These are phyloP conservation scores for Therioaphis trifolii DNA, from an alignment of 2,888 invertebrate genomes.

Conservation along the genomic window DNA sequence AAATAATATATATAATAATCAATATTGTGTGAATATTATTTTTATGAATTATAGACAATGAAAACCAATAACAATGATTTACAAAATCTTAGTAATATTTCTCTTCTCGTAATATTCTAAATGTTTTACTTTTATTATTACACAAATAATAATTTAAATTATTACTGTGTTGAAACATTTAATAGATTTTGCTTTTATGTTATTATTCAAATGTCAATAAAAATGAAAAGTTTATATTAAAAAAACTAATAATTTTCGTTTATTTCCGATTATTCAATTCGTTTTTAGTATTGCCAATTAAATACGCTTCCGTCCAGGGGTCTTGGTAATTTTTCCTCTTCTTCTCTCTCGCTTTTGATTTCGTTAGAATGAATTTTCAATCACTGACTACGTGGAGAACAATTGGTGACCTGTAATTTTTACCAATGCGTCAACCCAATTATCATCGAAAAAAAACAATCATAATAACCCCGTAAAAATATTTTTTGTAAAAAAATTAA, in stretches of 20 bases:
- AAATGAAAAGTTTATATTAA: constrained; percentile 35
- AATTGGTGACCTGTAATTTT: constrained; percentile 28
- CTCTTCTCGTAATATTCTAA: too few species aligned
- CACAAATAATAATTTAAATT: too few species aligned
- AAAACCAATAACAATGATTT: too few species aligned
- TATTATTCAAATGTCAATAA: constrained; percentile 12
- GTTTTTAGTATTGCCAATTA: constrained; percentile 32
- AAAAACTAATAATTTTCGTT: constrained; percentile 26
- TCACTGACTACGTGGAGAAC: constrained; percentile 5
- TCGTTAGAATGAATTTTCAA: constrained; percentile 10
- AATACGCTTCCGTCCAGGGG: constrained; percentile 28
- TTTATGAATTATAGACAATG: too few species aligned
- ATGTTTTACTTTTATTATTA: too few species aligned
- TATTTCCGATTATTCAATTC: constrained; percentile 34
- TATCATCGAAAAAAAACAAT: constrained; percentile 30
- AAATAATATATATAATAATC: too few species aligned
- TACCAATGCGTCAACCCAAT: constrained; percentile 38
- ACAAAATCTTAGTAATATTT: too few species aligned
- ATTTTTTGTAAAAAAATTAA: constrained; percentile 28
- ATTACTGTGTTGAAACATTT: too few species aligned
- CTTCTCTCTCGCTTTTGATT: constrained; percentile 25
- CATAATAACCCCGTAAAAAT: constrained; percentile 12
- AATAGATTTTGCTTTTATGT: too few species aligned
- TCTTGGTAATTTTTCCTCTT: constrained; percentile 31
- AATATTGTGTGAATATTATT: background rate